These are phyloP conservation scores for Penaeus indicus DNA, from an alignment of 1,140 invertebrate species.

Conservation along the genomic window DNA sequence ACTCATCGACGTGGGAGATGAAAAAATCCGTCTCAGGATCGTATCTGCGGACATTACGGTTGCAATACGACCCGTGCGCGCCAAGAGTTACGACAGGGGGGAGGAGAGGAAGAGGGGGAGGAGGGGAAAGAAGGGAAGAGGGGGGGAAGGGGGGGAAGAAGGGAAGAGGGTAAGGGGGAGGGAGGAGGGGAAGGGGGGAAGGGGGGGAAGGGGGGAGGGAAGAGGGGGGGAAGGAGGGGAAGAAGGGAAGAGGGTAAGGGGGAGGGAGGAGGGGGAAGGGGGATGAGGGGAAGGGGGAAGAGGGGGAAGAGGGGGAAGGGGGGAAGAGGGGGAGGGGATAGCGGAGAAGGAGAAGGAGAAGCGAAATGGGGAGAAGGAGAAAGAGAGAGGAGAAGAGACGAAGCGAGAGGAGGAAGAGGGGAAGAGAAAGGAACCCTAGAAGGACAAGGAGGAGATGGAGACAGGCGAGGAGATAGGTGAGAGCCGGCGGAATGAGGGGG, in stretches of 20 bases:
- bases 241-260: constrained; percentile 1
- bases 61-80: too few species aligned
- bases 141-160: constrained; percentile 8
- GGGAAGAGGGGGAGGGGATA: not conserved
- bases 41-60: too few species aligned
- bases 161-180: too few species aligned
- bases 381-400: not conserved
- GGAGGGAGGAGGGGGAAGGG: constrained; percentile 8
- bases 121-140: constrained; percentile 9
- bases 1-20: too few species aligned
- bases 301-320: not conserved
- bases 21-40: too few species aligned
- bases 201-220: not conserved
- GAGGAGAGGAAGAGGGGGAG: constrained; percentile 9
- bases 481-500: not conserved
- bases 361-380: not conserved
- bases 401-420: constrained; percentile 1
- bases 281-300: not conserved
- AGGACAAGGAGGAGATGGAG: not conserved
- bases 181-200: not conserved
- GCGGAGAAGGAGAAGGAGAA: too few species aligned
- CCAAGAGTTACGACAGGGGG: too few species aligned
- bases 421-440: not conserved
- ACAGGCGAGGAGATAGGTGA: not conserved
- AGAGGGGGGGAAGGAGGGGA: not conserved